These are phyloP conservation scores for Labeo calbasu DNA, from an alignment of 2,797 vertebrate species.

Conservation along the genomic window DNA sequence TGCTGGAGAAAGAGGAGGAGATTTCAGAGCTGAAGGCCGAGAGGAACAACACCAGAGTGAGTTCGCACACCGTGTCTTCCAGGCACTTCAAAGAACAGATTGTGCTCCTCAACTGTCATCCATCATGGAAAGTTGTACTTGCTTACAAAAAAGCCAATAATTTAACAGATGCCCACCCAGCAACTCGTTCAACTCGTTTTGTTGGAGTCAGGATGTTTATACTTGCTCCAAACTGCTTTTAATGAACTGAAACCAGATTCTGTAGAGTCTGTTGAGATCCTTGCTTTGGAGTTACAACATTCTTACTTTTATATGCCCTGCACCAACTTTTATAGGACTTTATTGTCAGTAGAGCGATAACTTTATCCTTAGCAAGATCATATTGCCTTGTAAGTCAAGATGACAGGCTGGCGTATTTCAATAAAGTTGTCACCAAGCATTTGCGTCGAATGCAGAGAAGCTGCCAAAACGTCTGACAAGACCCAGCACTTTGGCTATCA, in stretches of 20 bases:
- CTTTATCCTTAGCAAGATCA: not conserved
- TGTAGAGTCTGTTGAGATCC: not conserved
- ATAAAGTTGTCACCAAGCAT: not conserved
- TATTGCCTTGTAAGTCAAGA: not conserved
- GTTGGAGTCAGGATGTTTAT: not conserved
- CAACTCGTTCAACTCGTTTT: not conserved
- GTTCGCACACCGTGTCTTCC: constrained; percentile 57
- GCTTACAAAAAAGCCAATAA: not conserved
- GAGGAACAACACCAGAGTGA: constrained; percentile 99
- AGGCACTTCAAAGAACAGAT: constrained; percentile 20
- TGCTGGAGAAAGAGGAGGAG: constrained; percentile 98
- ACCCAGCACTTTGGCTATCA: constrained; percentile 27
- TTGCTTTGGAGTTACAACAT: not conserved
- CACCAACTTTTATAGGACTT: not conserved
- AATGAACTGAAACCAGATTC: not conserved
- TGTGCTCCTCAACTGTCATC: not conserved
- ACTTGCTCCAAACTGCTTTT: not conserved
- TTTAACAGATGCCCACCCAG: not conserved
- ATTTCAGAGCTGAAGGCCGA: constrained; percentile 99
- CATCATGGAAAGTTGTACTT: not conserved
- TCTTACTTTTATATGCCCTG: not conserved
- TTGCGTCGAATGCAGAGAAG: constrained; percentile 5
- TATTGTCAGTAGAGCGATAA: not conserved
- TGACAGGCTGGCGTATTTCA: not conserved
- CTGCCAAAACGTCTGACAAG: constrained; percentile 21